phyloP scores from a whole-genome alignment of 2,888 invertebrate species.

The Synanthedon tipuliformis region DNA sequence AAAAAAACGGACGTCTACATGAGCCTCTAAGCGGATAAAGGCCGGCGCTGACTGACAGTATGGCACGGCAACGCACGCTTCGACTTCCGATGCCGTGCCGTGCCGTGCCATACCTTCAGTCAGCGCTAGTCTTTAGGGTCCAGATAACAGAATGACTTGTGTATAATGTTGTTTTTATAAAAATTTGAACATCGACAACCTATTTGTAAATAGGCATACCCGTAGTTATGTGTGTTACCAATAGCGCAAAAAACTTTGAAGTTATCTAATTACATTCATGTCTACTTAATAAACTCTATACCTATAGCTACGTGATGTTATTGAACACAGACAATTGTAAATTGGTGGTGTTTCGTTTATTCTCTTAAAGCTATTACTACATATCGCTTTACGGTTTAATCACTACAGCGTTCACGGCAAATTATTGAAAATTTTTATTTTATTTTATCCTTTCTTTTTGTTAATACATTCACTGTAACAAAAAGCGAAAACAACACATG shows the following conservation, averaged over 20 bases:
- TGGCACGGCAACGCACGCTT: too few species aligned
- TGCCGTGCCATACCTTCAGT: too few species aligned
- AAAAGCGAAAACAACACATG: background rate
- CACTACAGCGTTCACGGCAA: background rate
- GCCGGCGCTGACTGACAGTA: too few species aligned
- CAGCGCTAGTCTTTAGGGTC: too few species aligned
- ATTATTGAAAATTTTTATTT: background rate
- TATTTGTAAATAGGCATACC: background rate
- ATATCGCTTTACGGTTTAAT: background rate
- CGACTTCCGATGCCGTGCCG: too few species aligned
- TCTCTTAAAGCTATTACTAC: constrained; percentile 18
- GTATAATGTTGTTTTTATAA: background rate
- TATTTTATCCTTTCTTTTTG: background rate
- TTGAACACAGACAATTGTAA: constrained; percentile 57
- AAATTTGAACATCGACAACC: background rate
- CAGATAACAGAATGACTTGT: background rate
- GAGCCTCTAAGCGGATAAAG: too few species aligned
- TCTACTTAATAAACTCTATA: too few species aligned
- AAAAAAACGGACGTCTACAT: too few species aligned
- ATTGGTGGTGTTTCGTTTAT: constrained; percentile 51
- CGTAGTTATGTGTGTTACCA: background rate
- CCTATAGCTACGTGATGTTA: constrained; percentile 22
- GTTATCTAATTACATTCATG: too few species aligned
- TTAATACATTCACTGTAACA: background rate
- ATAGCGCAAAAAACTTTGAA: too few species aligned